Evolutionary conservation across 2,113 vertebrate species (phyloP).

Genomic region (Nicator chloris): DNA sequence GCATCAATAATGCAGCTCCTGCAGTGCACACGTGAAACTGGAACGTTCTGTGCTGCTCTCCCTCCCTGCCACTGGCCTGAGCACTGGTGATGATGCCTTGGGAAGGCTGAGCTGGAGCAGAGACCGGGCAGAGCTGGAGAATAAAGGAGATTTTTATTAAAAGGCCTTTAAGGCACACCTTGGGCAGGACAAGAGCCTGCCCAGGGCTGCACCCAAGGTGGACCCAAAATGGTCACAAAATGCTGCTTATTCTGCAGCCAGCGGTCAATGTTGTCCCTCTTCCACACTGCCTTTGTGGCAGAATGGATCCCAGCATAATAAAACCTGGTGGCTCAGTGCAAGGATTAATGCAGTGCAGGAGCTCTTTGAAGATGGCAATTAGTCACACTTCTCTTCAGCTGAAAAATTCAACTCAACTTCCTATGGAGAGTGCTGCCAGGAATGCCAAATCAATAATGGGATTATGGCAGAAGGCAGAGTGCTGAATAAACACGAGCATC

Average conservation of each 20-base stretch:
- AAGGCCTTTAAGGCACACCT: too few relatives aligned
- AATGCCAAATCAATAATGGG: constrained; percentile 21
- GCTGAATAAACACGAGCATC: neutral
- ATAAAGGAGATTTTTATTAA: neutral
- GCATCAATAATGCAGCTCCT: neutral
- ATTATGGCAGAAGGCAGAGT: neutral
- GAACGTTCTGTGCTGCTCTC: rapidly evolving
- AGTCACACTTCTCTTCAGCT: constrained; percentile 31
- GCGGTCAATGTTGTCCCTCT: neutral
- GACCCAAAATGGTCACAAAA: too few relatives aligned
- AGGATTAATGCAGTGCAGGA: constrained; percentile 50
- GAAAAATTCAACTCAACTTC: constrained; percentile 26
- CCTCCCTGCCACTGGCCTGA: neutral
- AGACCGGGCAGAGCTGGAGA: neutral
- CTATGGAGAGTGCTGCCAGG: constrained; percentile 38
- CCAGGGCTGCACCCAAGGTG: too few relatives aligned
- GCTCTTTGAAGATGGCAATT: constrained; percentile 50
- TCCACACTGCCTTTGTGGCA: neutral
- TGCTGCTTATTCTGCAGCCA: neutral
- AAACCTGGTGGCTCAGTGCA: constrained; percentile 39
- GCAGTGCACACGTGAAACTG: neutral
- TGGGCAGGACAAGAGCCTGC: too few relatives aligned
- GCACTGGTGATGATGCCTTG: neutral
- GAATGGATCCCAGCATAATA: constrained; percentile 16
- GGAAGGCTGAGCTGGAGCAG: neutral